Base-by-base conservation (phyloP, 2,797 vertebrate genomes). In the Cichlasoma orientale region DNA sequence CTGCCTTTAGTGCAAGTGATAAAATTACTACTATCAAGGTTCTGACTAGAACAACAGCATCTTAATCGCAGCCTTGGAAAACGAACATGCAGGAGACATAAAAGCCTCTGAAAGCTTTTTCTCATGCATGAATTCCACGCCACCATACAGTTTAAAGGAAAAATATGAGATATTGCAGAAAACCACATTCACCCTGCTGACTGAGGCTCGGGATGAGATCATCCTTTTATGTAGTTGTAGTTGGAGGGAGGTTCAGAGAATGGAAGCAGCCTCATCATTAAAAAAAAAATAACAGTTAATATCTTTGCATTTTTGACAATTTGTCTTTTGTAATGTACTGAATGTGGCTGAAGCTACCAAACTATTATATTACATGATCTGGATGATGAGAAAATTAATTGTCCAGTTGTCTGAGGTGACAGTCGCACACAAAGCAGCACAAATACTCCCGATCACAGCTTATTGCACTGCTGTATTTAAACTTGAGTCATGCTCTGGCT, bases 81-180 rank as follows among this genome's bases (percentile, higher is more conserved):
- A 82, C 16, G n/a, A 86, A 78, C 75, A 86, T 31, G 4, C 29
- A 38, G 36, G 47, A 77, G 82, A 90, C 86, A 77, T 86, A 71
- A 94, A 85, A 91, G 79, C 93, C 72, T 91, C 79, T 83, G 87
- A 92, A 93, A 92, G 87, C 91, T 85, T 86, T 86, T 88, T 87
- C 77, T 82, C 76, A 74, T 82, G 79, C 78, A 73, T 78, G 71
- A 79, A 50, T 82, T 84, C 81, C 75, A 75, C 55, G 76, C 59
- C 11, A 16, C n/a, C 56, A 16, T 63, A 66, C 78, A 21, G 74
- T 85, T 85, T 77, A 61, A 79, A 79, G 63, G 36, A 72, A 59
- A 74, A 76, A 80, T 38, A 57, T n/a, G 10, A 74, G 47, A 31
- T 47, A 38, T 14, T 33, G 68, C 72, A 55, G 75, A 88, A 72